Base-by-base conservation (phyloP, 2,797 vertebrate species). In the Uromys caudimaculatus region DNA sequence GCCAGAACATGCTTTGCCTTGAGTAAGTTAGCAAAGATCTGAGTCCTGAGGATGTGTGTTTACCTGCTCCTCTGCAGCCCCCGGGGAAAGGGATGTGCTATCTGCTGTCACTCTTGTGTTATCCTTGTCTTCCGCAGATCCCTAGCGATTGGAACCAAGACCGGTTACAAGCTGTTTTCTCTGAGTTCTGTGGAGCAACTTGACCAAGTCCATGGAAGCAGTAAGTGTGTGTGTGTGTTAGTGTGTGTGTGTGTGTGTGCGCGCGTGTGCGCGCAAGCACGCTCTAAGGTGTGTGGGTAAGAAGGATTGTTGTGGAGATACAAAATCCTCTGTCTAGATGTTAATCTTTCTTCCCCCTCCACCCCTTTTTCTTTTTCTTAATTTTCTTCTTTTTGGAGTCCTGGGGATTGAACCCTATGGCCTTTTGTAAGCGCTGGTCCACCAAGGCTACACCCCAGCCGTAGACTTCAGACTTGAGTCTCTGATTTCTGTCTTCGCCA, bases 121-220 rank as follows among this genome's bases (percentile, higher is more conserved):
- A 32, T 87, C 69, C 9, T 92, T 97, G 1, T 96, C 97, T 91
- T 76, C 93, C 97, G 47, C 98, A 99, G 99, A 97, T 99, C 99
- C 69, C 98, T 99, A 98, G 99, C 99, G 76, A 98, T 99, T 97
- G 99, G 99, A 98, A 99, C 99, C 86, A 99, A 98, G 98, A 98
- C 98, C 6, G 99, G 99, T 79, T 99, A 99, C 98, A 99, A 98
- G 97, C 99, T 99, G 95, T 99, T 99, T 97, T 99, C 99, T 97
- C 97, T 99, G 98, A 99, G 99, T 97, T 99, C 98, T 19, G 99
- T 99, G 98, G 99, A 99, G 29, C 99, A 99, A n/a, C 98, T 99
- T 98, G 99, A 99, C 98, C 99, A 99, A 96, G 99, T 99, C 98
- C 99, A 99, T 2, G 99, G 99, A 98, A 99, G 99, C 98, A 99